Base-by-base conservation (phyloP, 2,113 vertebrate genomes). In the Myanophis thanlyinensis region DNA sequence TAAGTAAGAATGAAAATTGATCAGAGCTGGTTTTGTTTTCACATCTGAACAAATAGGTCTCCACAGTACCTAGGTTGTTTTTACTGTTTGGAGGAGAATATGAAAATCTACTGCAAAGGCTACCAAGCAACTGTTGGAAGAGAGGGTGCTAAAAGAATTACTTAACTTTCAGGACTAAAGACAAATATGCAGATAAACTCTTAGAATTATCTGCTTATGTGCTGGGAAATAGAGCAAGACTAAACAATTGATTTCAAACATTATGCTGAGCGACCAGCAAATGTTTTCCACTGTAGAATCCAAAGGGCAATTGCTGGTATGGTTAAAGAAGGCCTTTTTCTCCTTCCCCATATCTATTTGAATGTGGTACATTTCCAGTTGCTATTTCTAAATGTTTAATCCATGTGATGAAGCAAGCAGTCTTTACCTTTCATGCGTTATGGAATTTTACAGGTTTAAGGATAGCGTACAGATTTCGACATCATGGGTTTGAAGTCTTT, bases 281-380 rank as follows among this genome's bases (percentile, higher is more conserved):
- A 93, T 93, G 87, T 89, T 93, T 93, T n/a, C 84, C 94, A 27
- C 59, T 40, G 93, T 85, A 49, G 89, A 46, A 56, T 85, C 2
- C 27, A 90, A 85, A 92, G 1, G 10, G 48, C 0, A 87, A 67
- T 91, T 87, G 84, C 56, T 9, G 0, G 86, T 47, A n/a, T 47
- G 90, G 56, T 86, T 85, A 85, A 5, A n/a, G 88, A 40, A 93
- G 1, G 4, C 6, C 4, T 0, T 27, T 89, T 89, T 93, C 59
- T 59, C 40, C 52, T 93, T 52, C 30, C 18, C 2, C 1, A 0
- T 94, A 91, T 93, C 84, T 40, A 18, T 35, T 40, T 87, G 23
- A 5, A 40, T 35, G 25, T 6, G 56, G 23, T 27, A 10, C 46
- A 89, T 20, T 84, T 23, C 1, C 11, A 6, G 6, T 88, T 90